A percentile compares a stretch with the other conserved stretches of the same genome.
phyloP scores from a whole-genome alignment of 2,113 vertebrate genomes.

The Halichoerus grypus region DNA sequence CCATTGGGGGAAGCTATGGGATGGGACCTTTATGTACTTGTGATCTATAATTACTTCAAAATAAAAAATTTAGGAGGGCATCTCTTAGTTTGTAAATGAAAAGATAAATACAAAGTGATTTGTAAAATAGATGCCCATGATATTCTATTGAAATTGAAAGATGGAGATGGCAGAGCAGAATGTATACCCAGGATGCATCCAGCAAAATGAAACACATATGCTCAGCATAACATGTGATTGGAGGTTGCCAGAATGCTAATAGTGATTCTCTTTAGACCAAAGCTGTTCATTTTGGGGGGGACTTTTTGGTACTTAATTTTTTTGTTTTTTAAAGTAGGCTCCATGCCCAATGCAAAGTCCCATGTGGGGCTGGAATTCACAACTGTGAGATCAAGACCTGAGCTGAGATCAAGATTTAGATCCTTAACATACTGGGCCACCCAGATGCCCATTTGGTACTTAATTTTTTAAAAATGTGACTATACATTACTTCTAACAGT shows the following conservation, averaged over 20 bases:
- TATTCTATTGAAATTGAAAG: not conserved
- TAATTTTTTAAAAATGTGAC: not conserved
- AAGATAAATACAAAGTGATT: not conserved
- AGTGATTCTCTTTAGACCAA: rapidly evolving
- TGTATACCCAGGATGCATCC: rapidly evolving
- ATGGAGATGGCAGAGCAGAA: not conserved
- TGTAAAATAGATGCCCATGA: not conserved
- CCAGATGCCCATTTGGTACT: not conserved
- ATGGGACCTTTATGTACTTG: not conserved
- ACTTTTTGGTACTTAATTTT: not conserved
- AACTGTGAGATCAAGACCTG: not conserved
- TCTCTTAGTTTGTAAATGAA: not conserved
- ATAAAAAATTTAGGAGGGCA: not conserved
- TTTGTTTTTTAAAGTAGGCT: not conserved
- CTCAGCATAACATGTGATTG: rapidly evolving
- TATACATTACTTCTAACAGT: not conserved
- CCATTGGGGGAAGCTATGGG: not conserved
- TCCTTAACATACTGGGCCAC: not conserved
- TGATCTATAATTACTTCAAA: not conserved
- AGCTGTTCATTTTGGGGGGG: not conserved
- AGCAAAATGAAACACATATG: rapidly evolving
- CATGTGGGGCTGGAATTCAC: not conserved
- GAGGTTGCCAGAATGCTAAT: not conserved
- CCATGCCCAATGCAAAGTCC: not conserved
- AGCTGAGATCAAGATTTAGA: not conserved